phyloP scores from a whole-genome alignment of 2,797 vertebrate genomes.

The Rhynchotus rufescens region DNA sequence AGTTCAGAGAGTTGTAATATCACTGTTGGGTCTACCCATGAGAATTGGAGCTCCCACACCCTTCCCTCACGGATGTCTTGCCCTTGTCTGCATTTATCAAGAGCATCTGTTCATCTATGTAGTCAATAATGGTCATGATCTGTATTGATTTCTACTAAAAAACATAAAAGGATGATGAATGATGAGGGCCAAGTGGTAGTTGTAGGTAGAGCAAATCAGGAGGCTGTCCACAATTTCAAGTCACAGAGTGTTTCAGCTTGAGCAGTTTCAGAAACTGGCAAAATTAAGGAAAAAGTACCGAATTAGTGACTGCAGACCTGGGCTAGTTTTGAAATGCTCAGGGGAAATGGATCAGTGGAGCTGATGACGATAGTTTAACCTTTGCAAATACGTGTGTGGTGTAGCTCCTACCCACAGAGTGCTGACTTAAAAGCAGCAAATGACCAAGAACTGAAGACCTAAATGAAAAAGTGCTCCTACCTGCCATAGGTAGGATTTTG shows the following conservation, averaged over 20 bases:
- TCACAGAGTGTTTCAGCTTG: background rate
- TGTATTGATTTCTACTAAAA: background rate
- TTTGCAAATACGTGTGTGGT: background rate
- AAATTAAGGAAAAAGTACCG: background rate
- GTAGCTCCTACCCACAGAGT: background rate
- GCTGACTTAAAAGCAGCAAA: background rate
- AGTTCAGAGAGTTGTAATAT: background rate
- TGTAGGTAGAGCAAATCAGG: background rate
- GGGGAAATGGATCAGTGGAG: background rate
- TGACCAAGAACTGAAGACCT: background rate
- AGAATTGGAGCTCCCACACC: background rate
- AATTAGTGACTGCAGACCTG: background rate
- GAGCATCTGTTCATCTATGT: background rate
- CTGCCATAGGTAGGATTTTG: background rate
- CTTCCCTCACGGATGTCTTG: background rate
- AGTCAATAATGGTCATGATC: constrained; percentile 4
- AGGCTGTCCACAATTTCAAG: background rate
- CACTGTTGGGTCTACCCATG: background rate
- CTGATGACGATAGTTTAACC: background rate
- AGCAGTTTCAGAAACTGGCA: background rate
- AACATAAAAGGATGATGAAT: background rate
- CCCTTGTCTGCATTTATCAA: background rate
- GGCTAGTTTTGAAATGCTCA: background rate
- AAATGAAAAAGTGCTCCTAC: background rate
- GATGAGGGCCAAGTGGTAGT: background rate